Evolutionary conservation across 2,888 invertebrate species (phyloP).

Genomic region (Mesorhabditis belari): DNA sequence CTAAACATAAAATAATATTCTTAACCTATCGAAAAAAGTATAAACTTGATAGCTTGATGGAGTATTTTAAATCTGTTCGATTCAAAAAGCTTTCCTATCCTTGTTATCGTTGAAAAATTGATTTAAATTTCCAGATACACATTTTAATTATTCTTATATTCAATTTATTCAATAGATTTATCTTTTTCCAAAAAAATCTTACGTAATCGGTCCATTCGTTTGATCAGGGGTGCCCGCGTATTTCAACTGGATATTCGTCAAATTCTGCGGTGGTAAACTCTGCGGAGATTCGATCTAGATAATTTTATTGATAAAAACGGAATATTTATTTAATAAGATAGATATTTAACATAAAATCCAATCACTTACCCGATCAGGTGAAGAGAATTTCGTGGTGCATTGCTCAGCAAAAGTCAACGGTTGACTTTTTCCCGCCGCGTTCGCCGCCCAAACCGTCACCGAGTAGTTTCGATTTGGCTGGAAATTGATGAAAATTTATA

Average conservation of each 20-base stretch:
- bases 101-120: too few relatives aligned
- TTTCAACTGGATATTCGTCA: slow-evolving; percentile 37
- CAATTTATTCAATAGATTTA: too few relatives aligned
- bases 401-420: slow-evolving; percentile 31
- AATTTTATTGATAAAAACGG: background rate
- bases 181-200: too few relatives aligned
- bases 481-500: too few relatives aligned
- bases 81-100: too few relatives aligned
- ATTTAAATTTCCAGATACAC: too few relatives aligned
- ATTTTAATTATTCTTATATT: too few relatives aligned
- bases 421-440: slow-evolving; percentile 38
- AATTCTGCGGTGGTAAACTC: slow-evolving; percentile 25
- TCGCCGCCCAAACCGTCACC: slow-evolving; percentile 50
- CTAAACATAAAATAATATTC: too few relatives aligned
- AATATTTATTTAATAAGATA: background rate
- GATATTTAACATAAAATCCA: background rate
- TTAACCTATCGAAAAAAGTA: too few relatives aligned
- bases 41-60: too few relatives aligned
- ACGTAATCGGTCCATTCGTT: slow-evolving; percentile 50
- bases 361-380: slow-evolving; percentile 30
- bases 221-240: slow-evolving; percentile 41
- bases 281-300: slow-evolving; percentile 34
- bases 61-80: too few relatives aligned
- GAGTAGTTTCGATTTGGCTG: slow-evolving; percentile 52
- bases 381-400: slow-evolving; percentile 46